phyloP scores from a whole-genome alignment of 1,140 invertebrate genomes.

The Pseudomyrmex sp. region DNA sequence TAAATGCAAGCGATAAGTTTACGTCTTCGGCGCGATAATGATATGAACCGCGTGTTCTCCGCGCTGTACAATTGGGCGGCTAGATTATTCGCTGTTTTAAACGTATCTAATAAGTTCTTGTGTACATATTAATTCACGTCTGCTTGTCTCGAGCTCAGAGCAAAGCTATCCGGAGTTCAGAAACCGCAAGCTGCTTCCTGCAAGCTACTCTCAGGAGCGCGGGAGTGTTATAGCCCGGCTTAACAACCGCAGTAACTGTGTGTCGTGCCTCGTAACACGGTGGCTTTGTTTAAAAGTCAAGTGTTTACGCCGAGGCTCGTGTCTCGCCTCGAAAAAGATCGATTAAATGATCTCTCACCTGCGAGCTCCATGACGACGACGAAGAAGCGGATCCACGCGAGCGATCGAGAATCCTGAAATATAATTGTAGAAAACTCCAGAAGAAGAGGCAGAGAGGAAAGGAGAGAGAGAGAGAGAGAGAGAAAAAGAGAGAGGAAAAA shows the following conservation, averaged over 20 bases:
- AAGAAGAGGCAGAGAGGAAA: background rate
- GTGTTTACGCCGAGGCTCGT: conserved; percentile 39
- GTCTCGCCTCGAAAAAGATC: conserved; percentile 46
- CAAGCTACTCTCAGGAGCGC: conserved; percentile 65
- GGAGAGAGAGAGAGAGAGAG: background rate
- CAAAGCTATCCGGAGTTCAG: conserved; percentile 69
- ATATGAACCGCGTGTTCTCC: too few species aligned
- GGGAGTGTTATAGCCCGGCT: conserved; percentile 66
- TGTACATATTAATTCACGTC: conserved; percentile 59
- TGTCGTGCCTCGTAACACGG: conserved; percentile 64
- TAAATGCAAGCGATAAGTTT: background rate
- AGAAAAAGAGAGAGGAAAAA: background rate
- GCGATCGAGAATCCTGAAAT: conserved; percentile 56
- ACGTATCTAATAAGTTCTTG: conserved; percentile 35
- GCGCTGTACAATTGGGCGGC: conserved; percentile 12
- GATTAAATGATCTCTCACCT: conserved; percentile 61
- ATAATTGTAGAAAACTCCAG: conserved; percentile 32
- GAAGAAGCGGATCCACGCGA: conserved; percentile 36
- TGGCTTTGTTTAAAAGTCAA: conserved; percentile 67
- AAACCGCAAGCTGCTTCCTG: conserved; percentile 71
- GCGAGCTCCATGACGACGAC: conserved; percentile 41
- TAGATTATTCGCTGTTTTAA: conserved; percentile 48
- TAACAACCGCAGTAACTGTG: conserved; percentile 70
- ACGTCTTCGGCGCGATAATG: background rate
- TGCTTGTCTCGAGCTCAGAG: conserved; percentile 53